Evolutionary conservation across 2,888 invertebrate species (phyloP).

Genomic region (Hypomecis atomaria): DNA sequence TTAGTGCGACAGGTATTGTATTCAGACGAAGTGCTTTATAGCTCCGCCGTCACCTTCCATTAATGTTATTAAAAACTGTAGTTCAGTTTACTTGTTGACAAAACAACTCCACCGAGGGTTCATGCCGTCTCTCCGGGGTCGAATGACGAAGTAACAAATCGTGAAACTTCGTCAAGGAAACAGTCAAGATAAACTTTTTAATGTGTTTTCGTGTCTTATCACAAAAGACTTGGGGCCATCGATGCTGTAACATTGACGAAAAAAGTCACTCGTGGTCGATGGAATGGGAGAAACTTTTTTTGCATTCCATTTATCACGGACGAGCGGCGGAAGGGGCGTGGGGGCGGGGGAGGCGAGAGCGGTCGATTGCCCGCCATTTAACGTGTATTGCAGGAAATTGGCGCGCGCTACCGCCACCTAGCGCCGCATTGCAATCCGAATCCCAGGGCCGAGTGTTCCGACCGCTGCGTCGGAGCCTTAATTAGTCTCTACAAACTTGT

Average conservation of each 20-base stretch:
- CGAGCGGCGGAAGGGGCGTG: conserved; percentile 48
- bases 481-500: conserved; percentile 58
- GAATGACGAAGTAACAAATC: conserved; percentile 43
- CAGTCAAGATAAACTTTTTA: conserved; percentile 45
- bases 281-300: conserved; percentile 45
- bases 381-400: conserved; percentile 71
- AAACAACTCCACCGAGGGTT: conserved; percentile 24
- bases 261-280: conserved; percentile 41
- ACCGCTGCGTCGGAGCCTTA: conserved; percentile 56
- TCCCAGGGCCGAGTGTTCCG: conserved; percentile 13
- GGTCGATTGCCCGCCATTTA: conserved; percentile 63
- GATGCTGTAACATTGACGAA: conserved; percentile 43
- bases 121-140: conserved; percentile 35
- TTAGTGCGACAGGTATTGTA: conserved; percentile 42
- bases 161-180: conserved; percentile 37
- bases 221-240: conserved; percentile 42
- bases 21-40: conserved; percentile 26
- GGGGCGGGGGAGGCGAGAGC: conserved; percentile 43
- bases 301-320: conserved; percentile 48
- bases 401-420: conserved; percentile 48
- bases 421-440: conserved; percentile 48
- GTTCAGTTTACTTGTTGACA: conserved; percentile 23
- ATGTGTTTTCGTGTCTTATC: conserved; percentile 48
- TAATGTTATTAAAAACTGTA: conserved; percentile 27
- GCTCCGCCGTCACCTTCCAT: conserved; percentile 27